Evolutionary conservation across 2,797 vertebrate species (phyloP).

Genomic region (Coranthus polyacanthus): DNA sequence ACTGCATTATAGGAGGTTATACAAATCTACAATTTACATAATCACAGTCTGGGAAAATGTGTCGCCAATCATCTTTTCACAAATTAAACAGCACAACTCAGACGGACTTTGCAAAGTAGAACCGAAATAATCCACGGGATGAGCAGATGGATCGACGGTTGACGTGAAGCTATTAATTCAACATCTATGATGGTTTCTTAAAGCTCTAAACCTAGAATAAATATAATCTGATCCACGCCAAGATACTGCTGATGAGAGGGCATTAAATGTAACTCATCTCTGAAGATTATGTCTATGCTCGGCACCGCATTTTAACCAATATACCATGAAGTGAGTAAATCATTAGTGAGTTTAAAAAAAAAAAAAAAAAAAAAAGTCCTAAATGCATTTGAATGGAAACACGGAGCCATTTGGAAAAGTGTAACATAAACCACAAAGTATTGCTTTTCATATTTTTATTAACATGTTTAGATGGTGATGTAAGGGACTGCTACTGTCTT

Average conservation of each 20-base stretch:
- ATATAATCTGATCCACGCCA: constrained; percentile 37
- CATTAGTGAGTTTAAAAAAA: not conserved
- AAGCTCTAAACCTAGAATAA: constrained; percentile 39
- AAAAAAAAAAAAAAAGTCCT: not conserved
- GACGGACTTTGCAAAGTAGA: constrained; percentile 9
- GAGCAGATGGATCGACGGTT: constrained; percentile 33
- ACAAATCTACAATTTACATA: not conserved
- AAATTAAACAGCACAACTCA: constrained; percentile 2
- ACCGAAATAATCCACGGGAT: constrained; percentile 55
- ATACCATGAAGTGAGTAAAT: not conserved
- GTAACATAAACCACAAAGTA: constrained; percentile 8
- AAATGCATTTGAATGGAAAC: not conserved
- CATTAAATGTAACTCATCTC: constrained; percentile 37
- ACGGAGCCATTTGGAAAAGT: not conserved
- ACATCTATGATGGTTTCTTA: constrained; percentile 38
- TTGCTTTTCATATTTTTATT: constrained; percentile 15
- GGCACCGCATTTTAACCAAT: not conserved
- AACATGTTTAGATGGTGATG: not conserved
- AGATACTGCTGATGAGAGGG: constrained; percentile 22
- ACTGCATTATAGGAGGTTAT: not conserved
- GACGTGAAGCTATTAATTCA: constrained; percentile 41
- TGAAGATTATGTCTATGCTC: constrained; percentile 5
- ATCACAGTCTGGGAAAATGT: not conserved
- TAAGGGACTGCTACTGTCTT: not conserved
- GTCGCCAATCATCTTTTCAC: constrained; percentile 9